A percentile compares a stretch with the other conserved stretches of the same genome.
Conservation (phyloP, 2,888 invertebrate genomes). For the Mellilla xanthometata region DNA sequence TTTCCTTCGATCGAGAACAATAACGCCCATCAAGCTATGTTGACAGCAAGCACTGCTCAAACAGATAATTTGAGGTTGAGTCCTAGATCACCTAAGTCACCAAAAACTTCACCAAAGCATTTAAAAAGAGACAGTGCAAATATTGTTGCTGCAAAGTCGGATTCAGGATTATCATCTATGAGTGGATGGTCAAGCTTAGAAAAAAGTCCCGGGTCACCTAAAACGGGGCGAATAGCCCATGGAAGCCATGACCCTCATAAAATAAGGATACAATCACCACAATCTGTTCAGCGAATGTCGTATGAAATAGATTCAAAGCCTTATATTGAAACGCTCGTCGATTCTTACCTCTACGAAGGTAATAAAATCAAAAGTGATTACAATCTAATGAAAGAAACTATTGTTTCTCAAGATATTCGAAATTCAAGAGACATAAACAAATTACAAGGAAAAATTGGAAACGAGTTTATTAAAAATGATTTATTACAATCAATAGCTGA, state of each 20-base stretch:
- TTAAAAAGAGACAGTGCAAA: slow-evolving; percentile 82
- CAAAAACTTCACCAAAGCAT: slow-evolving; percentile 87
- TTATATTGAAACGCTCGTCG: slow-evolving; percentile 82
- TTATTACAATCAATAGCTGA: slow-evolving; percentile 50
- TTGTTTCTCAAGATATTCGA: slow-evolving; percentile 50
- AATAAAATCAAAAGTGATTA: slow-evolving; percentile 62
- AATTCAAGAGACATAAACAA: slow-evolving; percentile 57
- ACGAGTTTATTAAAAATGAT: slow-evolving; percentile 56
- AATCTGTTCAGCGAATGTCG: slow-evolving; percentile 60
- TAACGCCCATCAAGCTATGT: slow-evolving; percentile 56
- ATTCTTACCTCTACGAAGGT: slow-evolving; percentile 69
- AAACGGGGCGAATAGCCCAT: slow-evolving; percentile 75
- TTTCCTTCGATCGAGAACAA: slow-evolving; percentile 73
- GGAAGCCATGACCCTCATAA: slow-evolving; percentile 67
- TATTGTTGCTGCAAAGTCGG: slow-evolving; percentile 90
- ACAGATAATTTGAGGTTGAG: slow-evolving; percentile 82
- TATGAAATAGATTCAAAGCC: slow-evolving; percentile 72
- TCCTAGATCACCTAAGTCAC: slow-evolving; percentile 88
- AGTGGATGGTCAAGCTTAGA: slow-evolving; percentile 93
- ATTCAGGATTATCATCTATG: slow-evolving; percentile 93
- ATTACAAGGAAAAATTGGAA: slow-evolving; percentile 57
- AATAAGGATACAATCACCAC: slow-evolving; percentile 66
- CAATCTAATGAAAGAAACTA: slow-evolving; percentile 50
- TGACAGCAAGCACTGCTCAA: slow-evolving; percentile 56
- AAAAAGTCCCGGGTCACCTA: slow-evolving; percentile 92